A percentile compares a stretch with the other conserved stretches of the same genome.
phyloP scores from a whole-genome alignment of 2,888 invertebrate species.

The Nipponacmea schrenckii region DNA sequence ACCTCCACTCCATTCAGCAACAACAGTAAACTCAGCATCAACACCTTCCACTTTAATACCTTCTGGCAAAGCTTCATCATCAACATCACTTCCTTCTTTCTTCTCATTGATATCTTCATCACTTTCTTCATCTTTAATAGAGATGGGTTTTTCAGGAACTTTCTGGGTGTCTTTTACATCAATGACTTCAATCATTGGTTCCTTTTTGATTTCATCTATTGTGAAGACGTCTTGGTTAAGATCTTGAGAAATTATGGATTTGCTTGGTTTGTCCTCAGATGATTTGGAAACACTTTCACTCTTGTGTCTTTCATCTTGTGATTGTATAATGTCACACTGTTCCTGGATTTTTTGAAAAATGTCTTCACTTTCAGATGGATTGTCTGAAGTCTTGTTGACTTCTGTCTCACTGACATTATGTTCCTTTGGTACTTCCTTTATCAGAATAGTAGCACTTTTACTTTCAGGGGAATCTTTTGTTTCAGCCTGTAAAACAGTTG shows the following conservation, averaged over 20 bases:
- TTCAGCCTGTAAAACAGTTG: background rate
- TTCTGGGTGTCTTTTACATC: slow-evolving; percentile 20
- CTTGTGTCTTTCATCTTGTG: slow-evolving; percentile 30
- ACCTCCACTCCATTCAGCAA: slow-evolving; percentile 53
- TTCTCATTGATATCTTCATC: slow-evolving; percentile 14
- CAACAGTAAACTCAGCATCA: slow-evolving; percentile 52
- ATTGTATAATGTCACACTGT: slow-evolving; percentile 70
- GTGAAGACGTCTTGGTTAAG: background rate
- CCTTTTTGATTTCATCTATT: slow-evolving; percentile 11
- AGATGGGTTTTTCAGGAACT: slow-evolving; percentile 19
- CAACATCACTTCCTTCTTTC: slow-evolving; percentile 24
- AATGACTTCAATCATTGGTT: background rate
- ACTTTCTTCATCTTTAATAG: slow-evolving; percentile 16
- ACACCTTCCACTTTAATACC: slow-evolving; percentile 32
- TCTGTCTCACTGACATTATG: slow-evolving; percentile 3
- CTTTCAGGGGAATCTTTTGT: background rate
- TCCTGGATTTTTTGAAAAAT: slow-evolving; percentile 70
- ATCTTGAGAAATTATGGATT: background rate
- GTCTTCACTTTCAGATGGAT: slow-evolving; percentile 51
- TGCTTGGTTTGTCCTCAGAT: background rate
- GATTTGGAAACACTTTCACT: background rate
- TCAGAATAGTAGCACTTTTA: background rate
- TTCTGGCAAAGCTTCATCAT: slow-evolving; percentile 16
- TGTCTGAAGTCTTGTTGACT: slow-evolving; percentile 9
- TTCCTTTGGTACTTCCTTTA: background rate